These are phyloP conservation scores for Sinohyriopsis cumingii DNA, from an alignment of 2,888 invertebrate genomes.

Conservation along the genomic window DNA sequence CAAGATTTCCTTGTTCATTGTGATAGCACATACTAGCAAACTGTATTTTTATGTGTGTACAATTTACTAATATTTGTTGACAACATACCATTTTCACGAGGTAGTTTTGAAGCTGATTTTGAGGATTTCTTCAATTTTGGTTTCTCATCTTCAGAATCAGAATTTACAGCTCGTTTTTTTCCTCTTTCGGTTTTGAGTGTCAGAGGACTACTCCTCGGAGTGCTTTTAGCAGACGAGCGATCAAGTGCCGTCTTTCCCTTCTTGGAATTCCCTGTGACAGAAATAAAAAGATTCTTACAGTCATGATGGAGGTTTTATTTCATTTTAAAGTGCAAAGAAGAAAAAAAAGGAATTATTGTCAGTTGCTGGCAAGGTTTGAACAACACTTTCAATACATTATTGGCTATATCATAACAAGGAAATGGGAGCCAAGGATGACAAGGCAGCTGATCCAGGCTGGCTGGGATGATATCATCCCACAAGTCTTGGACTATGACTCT, in stretches of 20 bases:
- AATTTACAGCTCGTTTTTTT: constrained; percentile 29
- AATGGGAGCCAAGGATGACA: too few relatives aligned
- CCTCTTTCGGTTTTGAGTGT: constrained; percentile 29
- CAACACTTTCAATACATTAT: too few relatives aligned
- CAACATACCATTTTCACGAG: constrained; percentile 32
- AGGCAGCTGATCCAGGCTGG: too few relatives aligned
- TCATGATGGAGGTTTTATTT: not conserved
- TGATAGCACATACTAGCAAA: too few relatives aligned
- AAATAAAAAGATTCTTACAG: not conserved
- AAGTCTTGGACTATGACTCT: too few relatives aligned
- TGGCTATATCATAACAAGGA: too few relatives aligned
- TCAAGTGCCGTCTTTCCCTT: not conserved
- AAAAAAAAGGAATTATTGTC: too few relatives aligned
- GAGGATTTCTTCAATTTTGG: constrained; percentile 38
- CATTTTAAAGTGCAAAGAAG: not conserved
- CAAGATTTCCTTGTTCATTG: too few relatives aligned
- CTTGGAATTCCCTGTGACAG: not conserved
- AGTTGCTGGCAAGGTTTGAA: too few relatives aligned
- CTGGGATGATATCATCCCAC: too few relatives aligned
- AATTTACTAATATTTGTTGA: not conserved
- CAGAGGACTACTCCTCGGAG: constrained; percentile 58
- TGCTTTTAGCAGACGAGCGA: constrained; percentile 43
- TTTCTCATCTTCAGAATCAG: constrained; percentile 29
- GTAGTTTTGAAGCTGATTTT: constrained; percentile 44
- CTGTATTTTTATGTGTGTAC: too few relatives aligned